These are phyloP conservation scores for Neotoxoptera formosana DNA, from an alignment of 1,140 invertebrate species.

Conservation along the genomic window DNA sequence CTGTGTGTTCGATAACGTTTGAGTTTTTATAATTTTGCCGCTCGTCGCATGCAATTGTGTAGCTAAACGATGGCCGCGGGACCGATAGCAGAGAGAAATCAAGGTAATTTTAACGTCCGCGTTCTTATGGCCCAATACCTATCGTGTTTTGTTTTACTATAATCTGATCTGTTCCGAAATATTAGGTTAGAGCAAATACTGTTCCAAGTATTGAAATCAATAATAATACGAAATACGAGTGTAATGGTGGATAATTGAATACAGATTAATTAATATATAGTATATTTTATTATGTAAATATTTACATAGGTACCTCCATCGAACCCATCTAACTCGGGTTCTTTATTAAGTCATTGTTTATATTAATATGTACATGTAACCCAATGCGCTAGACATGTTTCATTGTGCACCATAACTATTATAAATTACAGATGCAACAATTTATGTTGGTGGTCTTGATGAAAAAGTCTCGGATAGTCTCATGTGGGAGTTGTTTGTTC, in stretches of 20 bases:
- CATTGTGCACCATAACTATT: slow-evolving; percentile 53
- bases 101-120: slow-evolving; percentile 75
- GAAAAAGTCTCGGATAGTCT: slow-evolving; percentile 97
- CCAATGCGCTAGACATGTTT: slow-evolving; percentile 18
- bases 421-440: slow-evolving; percentile 91
- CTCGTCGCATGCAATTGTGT: neutral
- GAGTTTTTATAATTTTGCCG: slow-evolving; percentile 8
- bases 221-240: neutral
- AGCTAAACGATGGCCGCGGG: slow-evolving; percentile 83
- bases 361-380: neutral
- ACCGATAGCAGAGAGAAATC: slow-evolving; percentile 94
- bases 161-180: neutral
- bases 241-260: neutral
- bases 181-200: too few relatives aligned
- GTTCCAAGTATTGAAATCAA: neutral
- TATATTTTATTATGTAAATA: neutral
- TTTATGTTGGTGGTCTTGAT: slow-evolving; percentile 98
- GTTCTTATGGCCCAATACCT: neutral
- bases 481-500: slow-evolving; percentile 99
- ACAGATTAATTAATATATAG: neutral
- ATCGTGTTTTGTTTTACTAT: neutral
- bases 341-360: neutral
- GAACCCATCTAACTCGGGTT: neutral
- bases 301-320: too few relatives aligned
- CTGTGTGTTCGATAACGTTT: neutral